Evolutionary conservation across 2,113 vertebrate genomes (phyloP).

Genomic region (Lepus europaeus): DNA sequence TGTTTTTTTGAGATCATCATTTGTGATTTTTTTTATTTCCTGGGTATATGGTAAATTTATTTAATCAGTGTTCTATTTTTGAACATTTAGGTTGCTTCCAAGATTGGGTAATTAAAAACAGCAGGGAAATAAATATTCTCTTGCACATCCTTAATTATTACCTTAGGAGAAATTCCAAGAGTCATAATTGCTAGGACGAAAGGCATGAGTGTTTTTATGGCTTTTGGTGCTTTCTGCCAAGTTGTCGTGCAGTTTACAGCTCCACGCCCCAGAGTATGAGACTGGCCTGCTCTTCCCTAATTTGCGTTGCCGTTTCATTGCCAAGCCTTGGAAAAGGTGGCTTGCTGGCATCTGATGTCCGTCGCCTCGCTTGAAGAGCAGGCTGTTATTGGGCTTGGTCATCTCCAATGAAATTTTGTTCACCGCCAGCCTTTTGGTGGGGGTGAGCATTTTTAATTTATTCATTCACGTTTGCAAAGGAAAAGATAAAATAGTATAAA

Average conservation of each 20-base stretch:
- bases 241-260: slow-evolving; percentile 4
- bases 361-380: background rate
- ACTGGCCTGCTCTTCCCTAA: slow-evolving; percentile 51
- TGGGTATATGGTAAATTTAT: slow-evolving; percentile 2
- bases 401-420: background rate
- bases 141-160: slow-evolving; percentile 71
- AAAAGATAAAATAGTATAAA: background rate
- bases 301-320: background rate
- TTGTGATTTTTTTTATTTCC: slow-evolving; percentile 43
- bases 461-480: background rate
- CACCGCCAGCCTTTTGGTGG: background rate
- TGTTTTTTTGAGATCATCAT: slow-evolving; percentile 47
- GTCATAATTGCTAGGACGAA: slow-evolving; percentile 37
- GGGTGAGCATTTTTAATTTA: background rate
- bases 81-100: slow-evolving; percentile 42
- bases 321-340: background rate
- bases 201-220: slow-evolving; percentile 65
- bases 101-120: slow-evolving; percentile 59
- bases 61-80: slow-evolving; percentile 49
- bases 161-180: slow-evolving; percentile 71
- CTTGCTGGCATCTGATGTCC: background rate
- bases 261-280: background rate
- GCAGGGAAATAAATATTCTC: slow-evolving; percentile 64
- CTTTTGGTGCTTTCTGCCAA: slow-evolving; percentile 67
- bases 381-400: background rate